These are phyloP conservation scores for Gnatocerus cornutus DNA, from an alignment of 2,888 invertebrate species.

Conservation along the genomic window DNA sequence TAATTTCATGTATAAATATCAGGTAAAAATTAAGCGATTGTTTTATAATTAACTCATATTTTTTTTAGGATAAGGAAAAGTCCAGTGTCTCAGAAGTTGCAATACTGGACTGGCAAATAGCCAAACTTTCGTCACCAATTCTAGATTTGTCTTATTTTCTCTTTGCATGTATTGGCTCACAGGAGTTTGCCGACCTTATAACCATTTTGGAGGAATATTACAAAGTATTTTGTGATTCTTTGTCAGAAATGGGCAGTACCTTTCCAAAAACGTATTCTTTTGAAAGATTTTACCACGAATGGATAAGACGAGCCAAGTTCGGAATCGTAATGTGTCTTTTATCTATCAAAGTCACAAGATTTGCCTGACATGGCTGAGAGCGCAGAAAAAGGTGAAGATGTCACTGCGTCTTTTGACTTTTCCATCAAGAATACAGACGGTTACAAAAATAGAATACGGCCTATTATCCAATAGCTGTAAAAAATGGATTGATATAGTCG, in stretches of 20 bases:
- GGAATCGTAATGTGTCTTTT: not conserved
- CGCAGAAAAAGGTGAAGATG: constrained; percentile 6
- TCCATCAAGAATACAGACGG: constrained; percentile 1
- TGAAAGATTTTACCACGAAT: constrained; percentile 16
- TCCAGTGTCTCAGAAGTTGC: constrained; percentile 13
- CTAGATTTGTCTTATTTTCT: constrained; percentile 62
- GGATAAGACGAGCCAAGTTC: constrained; percentile 11
- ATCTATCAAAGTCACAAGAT: constrained; percentile 3
- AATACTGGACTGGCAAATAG: constrained; percentile 46
- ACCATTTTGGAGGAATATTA: constrained; percentile 62
- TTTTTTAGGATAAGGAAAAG: constrained; percentile 3
- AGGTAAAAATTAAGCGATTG: constrained; percentile 7
- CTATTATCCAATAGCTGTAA: constrained; percentile 1
- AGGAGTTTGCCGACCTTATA: constrained; percentile 60
- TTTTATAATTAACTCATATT: not conserved
- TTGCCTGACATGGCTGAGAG: constrained; percentile 9
- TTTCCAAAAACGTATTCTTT: not conserved
- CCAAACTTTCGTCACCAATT: constrained; percentile 25
- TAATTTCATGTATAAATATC: constrained; percentile 46
- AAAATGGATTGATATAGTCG: not conserved
- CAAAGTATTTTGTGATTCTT: not conserved
- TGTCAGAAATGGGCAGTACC: constrained; percentile 4
- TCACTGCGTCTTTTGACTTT: not conserved
- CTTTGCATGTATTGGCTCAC: constrained; percentile 60
- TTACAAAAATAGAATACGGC: constrained; percentile 8